These are phyloP conservation scores for Lepus timidus DNA, from an alignment of 2,113 vertebrate genomes.

Conservation along the genomic window DNA sequence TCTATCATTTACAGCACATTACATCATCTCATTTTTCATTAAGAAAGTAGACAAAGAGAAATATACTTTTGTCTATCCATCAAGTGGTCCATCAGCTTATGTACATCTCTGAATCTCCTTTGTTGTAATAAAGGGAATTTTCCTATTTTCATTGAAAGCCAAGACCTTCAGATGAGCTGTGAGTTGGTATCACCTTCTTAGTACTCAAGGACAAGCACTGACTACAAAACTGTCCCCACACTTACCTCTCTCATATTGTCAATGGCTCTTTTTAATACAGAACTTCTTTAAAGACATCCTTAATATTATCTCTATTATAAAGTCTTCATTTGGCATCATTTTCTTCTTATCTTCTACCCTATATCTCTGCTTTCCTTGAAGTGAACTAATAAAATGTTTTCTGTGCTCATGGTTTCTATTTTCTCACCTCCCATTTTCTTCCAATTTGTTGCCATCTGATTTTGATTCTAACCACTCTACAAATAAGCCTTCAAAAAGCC, in stretches of 20 bases:
- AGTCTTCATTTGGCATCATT: neutral
- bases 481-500: neutral
- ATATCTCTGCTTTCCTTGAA: neutral
- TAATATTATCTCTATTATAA: neutral
- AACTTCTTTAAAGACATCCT: neutral
- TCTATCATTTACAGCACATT: neutral
- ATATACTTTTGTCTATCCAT: neutral
- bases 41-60: constrained; percentile 47
- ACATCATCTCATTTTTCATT: constrained; percentile 59
- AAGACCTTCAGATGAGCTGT: neutral
- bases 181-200: neutral
- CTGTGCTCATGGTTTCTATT: neutral
- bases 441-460: neutral
- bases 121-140: neutral
- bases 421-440: neutral
- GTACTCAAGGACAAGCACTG: neutral
- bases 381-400: neutral
- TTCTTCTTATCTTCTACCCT: neutral
- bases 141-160: neutral
- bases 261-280: neutral
- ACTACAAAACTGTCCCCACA: neutral
- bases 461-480: neutral
- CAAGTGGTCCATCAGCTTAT: constrained; percentile 4
- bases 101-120: neutral
- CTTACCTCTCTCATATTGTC: neutral